Percentiles rank a stretch among this genome's conserved stretches.
These are phyloP conservation scores for Heterodera filipjevi DNA, from an alignment of 2,888 invertebrate genomes.

Conservation along the genomic window DNA sequence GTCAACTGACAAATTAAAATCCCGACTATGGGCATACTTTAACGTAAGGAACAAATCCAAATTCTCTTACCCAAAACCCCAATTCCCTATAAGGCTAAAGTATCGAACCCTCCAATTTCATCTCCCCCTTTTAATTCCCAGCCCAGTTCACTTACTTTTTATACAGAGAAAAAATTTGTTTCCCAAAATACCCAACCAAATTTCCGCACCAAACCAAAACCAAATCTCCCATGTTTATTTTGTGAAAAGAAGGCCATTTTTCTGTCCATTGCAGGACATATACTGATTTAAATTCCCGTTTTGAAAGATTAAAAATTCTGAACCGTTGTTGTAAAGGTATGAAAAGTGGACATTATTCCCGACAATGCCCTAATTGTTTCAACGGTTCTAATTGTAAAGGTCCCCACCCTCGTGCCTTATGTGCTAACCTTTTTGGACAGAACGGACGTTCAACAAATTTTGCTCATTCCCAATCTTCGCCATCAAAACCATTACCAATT, in stretches of 20 bases:
- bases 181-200: not conserved
- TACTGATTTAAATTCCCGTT: not conserved
- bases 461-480: too few species aligned
- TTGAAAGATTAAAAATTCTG: not conserved
- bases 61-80: not conserved
- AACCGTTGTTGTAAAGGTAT: not conserved
- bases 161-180: not conserved
- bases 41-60: conserved; percentile 13
- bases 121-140: not conserved
- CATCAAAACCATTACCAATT: too few species aligned
- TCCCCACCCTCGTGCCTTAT: not conserved
- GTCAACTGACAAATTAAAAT: not conserved
- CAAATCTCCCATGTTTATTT: not conserved
- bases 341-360: not conserved
- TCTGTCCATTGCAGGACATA: not conserved
- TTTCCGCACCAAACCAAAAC: not conserved
- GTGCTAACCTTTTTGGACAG: too few species aligned
- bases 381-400: not conserved
- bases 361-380: not conserved
- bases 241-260: not conserved
- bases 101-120: too few species aligned
- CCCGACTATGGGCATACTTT: not conserved
- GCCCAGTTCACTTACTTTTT: not conserved
- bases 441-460: too few species aligned
- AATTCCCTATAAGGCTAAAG: not conserved